Base-by-base conservation (phyloP, 2,113 vertebrate species). In the Marcusenius ussheri region DNA sequence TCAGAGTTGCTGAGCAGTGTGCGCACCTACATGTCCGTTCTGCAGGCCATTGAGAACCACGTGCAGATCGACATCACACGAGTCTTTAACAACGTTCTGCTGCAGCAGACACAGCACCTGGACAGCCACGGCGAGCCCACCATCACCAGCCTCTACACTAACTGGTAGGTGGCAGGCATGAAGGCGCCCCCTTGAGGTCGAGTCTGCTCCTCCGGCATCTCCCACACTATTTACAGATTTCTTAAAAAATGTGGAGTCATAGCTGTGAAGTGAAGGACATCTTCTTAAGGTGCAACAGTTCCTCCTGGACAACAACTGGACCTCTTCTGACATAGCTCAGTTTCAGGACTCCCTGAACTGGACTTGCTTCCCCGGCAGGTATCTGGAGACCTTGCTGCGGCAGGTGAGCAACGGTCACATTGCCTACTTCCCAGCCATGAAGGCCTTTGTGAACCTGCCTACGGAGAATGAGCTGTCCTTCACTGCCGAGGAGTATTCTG, bases 381-480 rank as follows among this genome's bases (percentile, higher is more conserved):
- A 99, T 93, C 95, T 99, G 96, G 98, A 99, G 95, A 99, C 98
- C 49, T 95, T 99, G 93, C 95, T 99, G 90, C 96, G 98, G 89
- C 98, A 99, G 95, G 98, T 99, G 92, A 99, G 98, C 94, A 99
- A 99, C 89, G 98, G 98, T 74, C 98, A 99, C 94, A 99, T 99
- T 93, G 98, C 98, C 83, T 99, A 99, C 94, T 99, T 99, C 91
- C 98, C 98, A 35, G 98, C 98, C 89, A 99, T 99, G 98, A 99
- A 99, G 94, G 98, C 98, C 15, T 99, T 99, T 88, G 98, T 99
- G 92, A 99, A 99, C 92, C 96, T 99, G 92, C 98, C 98, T 87
- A 99, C 98, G 1, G 98, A 99, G 95, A 99, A 99, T 91, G 98
- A 99, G 39, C 94, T 99, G 91, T 99, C 98, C 0, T 99, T 99